A percentile compares a stretch with the other conserved stretches of the same genome.
Evolutionary conservation across 2,888 invertebrate species (phyloP).

Genomic region (Sphaerophoria taeniata): DNA sequence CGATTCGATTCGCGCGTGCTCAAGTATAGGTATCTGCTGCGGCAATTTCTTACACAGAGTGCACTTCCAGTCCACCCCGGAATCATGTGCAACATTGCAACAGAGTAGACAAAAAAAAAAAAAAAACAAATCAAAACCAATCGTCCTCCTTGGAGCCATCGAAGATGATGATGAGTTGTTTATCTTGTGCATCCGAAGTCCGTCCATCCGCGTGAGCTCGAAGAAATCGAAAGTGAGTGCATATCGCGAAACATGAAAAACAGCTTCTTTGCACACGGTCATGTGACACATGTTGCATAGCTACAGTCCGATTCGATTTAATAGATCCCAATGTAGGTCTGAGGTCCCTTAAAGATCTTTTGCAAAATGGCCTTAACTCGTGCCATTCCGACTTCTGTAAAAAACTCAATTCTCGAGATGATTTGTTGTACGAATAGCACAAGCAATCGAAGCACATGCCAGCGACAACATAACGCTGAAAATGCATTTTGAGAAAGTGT

Average conservation of each 20-base stretch:
- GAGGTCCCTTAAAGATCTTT: neutral
- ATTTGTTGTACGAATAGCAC: slow-evolving; percentile 96
- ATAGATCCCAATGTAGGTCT: neutral
- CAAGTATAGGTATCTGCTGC: neutral
- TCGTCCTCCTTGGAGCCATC: slow-evolving; percentile 33
- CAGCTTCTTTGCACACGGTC: slow-evolving; percentile 44
- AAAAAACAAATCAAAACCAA: neutral
- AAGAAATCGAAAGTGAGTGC: slow-evolving; percentile 74
- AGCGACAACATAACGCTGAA: slow-evolving; percentile 94
- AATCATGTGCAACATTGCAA: slow-evolving; percentile 51
- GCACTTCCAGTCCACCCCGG: slow-evolving; percentile 29
- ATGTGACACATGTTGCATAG: neutral
- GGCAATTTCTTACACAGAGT: slow-evolving; percentile 52
- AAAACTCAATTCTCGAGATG: slow-evolving; percentile 98
- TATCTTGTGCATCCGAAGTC: slow-evolving; percentile 37
- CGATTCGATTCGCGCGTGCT: slow-evolving; percentile 52
- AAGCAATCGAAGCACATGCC: slow-evolving; percentile 95
- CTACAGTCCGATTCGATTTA: neutral
- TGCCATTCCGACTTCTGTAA: no score
- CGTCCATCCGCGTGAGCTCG: slow-evolving; percentile 22
- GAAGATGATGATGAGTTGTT: slow-evolving; percentile 42
- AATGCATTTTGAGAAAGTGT: slow-evolving; percentile 97
- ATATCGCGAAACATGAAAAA: slow-evolving; percentile 65
- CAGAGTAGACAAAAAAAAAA: slow-evolving; percentile 1
- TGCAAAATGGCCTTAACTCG: no score